A percentile compares a stretch with the other conserved stretches of the same genome.
phyloP scores from a whole-genome alignment of 2,113 vertebrate genomes.

The Podiceps cristatus region DNA sequence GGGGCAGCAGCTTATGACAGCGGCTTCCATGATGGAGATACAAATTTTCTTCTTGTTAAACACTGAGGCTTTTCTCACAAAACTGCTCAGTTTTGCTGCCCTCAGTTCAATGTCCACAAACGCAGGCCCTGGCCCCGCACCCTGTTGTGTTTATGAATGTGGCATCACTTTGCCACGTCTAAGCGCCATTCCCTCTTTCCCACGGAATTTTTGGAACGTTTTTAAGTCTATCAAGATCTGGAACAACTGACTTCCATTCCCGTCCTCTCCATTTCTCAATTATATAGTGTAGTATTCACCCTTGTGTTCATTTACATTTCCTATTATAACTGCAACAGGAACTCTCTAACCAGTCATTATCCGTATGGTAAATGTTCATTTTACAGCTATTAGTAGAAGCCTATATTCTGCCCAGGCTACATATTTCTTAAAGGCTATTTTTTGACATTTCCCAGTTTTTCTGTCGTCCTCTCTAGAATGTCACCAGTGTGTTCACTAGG shows the following conservation, averaged over 20 bases:
- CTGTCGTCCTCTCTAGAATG: not conserved
- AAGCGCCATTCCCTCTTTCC: not conserved
- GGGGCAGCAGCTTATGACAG: not conserved
- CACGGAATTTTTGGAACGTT: not conserved
- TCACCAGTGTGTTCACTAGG: not conserved
- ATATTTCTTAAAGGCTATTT: not conserved
- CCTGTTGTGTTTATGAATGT: accelerated
- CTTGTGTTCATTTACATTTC: not conserved
- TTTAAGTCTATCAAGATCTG: not conserved
- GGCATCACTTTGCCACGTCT: no score
- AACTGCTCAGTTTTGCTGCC: not conserved
- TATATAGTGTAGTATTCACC: not conserved
- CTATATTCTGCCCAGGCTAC: not conserved
- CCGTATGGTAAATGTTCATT: constrained; percentile 14
- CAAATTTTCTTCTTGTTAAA: not conserved
- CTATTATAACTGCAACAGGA: not conserved
- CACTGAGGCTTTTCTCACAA: not conserved
- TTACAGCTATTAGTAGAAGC: constrained; percentile 3
- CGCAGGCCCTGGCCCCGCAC: not conserved
- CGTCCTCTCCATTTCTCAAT: not conserved
- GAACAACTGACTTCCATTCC: not conserved
- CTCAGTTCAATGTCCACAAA: not conserved
- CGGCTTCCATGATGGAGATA: not conserved
- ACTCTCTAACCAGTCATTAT: not conserved
- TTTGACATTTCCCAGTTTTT: not conserved